Evolutionary conservation across 2,797 vertebrate genomes (phyloP).

Genomic region (Melanotaenia nigrans): DNA sequence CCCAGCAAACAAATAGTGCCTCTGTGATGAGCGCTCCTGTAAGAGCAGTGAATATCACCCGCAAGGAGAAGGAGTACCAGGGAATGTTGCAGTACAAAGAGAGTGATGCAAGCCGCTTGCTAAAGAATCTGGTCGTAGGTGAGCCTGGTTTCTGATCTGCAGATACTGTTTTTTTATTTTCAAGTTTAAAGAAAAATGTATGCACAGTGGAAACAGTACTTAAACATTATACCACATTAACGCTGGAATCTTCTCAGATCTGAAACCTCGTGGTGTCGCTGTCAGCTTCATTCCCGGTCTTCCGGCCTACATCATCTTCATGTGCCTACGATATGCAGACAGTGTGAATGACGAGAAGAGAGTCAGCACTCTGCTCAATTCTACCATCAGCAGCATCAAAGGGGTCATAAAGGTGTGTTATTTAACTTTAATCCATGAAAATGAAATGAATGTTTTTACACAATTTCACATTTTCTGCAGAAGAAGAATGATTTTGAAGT

Average conservation of each 20-base stretch:
- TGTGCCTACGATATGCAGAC: slow-evolving; percentile 96
- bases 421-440: neutral
- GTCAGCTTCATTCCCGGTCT: slow-evolving; percentile 91
- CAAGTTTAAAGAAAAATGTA: neutral
- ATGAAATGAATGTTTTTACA: neutral
- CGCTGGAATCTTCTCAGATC: slow-evolving; percentile 79
- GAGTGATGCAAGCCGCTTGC: slow-evolving; percentile 89
- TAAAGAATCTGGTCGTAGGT: slow-evolving; percentile 93
- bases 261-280: slow-evolving; percentile 93
- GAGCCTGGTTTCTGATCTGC: slow-evolving; percentile 43
- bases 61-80: slow-evolving; percentile 95
- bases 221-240: neutral
- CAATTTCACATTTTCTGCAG: slow-evolving; percentile 71
- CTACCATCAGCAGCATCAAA: slow-evolving; percentile 95
- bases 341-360: slow-evolving; percentile 92
- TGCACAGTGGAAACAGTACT: neutral
- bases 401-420: slow-evolving; percentile 91
- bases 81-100: slow-evolving; percentile 95
- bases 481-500: slow-evolving; percentile 92
- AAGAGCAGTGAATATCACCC: slow-evolving; percentile 88
- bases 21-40: slow-evolving; percentile 82
- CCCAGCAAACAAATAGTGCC: slow-evolving; percentile 82
- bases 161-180: neutral
- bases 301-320: slow-evolving; percentile 96
- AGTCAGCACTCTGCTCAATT: slow-evolving; percentile 90